Conservation (phyloP, 2,113 vertebrate species). For the Buteo buteo region DNA sequence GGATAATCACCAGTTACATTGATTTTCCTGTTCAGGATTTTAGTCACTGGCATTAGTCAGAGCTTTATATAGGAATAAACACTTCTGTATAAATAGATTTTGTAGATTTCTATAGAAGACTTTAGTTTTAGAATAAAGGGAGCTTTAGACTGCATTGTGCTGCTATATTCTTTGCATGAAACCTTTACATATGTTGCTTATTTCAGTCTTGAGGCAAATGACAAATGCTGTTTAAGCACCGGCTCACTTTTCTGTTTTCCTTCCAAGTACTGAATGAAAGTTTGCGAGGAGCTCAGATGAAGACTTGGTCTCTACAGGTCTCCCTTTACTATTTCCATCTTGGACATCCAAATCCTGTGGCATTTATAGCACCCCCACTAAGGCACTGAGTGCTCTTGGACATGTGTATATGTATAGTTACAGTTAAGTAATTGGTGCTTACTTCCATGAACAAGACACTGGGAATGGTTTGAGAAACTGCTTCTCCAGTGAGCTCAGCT, state of each 20-base stretch:
- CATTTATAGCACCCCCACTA: not conserved
- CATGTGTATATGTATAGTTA: rapidly evolving
- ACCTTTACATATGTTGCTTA: not conserved
- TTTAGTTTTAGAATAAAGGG: not conserved
- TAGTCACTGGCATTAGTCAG: slow-evolving; percentile 11
- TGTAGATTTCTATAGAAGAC: not conserved
- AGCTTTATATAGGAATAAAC: slow-evolving; percentile 3
- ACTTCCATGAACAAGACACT: not conserved
- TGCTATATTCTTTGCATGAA: not conserved
- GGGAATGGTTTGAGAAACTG: not conserved
- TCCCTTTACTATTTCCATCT: not conserved
- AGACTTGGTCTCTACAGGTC: not conserved
- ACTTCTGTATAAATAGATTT: not conserved
- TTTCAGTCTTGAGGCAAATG: not conserved
- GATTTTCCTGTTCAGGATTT: not conserved
- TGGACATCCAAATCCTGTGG: not conserved
- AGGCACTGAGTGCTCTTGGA: not conserved
- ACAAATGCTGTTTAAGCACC: not conserved
- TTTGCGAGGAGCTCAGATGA: not conserved
- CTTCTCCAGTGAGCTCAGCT: not conserved
- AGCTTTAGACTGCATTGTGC: not conserved
- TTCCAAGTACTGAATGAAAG: not conserved
- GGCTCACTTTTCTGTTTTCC: not conserved
- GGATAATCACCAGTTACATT: slow-evolving; percentile 9
- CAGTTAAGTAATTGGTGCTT: not conserved